Conservation (phyloP, 2,888 invertebrate species). For the Ophion ellenae region DNA sequence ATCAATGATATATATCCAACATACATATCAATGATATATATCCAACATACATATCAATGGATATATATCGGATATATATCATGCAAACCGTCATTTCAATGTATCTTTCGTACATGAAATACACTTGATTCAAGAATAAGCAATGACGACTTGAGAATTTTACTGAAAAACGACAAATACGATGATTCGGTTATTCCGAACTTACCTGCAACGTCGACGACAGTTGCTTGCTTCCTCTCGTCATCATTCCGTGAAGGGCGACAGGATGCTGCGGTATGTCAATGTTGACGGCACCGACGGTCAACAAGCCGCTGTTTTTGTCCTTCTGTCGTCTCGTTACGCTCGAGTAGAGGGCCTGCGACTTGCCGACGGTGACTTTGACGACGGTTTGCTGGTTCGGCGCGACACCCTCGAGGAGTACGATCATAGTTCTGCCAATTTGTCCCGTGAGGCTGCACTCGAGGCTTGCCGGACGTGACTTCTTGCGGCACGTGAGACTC, state of each 20-base stretch:
- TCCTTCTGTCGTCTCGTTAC: conserved; percentile 90
- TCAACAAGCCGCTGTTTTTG: conserved; percentile 92
- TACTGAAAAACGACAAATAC: background rate
- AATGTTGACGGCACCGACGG: conserved; percentile 95
- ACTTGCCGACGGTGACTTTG: conserved; percentile 95
- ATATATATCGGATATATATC: too few species aligned
- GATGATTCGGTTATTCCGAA: conserved; percentile 11
- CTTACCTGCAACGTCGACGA: conserved; percentile 94
- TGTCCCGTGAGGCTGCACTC: conserved; percentile 95
- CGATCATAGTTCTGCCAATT: conserved; percentile 96
- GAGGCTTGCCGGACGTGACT: conserved; percentile 88
- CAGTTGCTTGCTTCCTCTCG: conserved; percentile 95
- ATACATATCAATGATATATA: too few species aligned
- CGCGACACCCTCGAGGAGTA: conserved; percentile 94
- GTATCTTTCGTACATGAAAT: background rate
- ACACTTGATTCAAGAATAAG: background rate
- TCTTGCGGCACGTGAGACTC: conserved; percentile 96
- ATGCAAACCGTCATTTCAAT: too few species aligned
- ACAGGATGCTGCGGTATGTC: conserved; percentile 99
- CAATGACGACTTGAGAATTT: background rate
- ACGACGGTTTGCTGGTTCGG: conserved; percentile 97
- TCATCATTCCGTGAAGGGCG: conserved; percentile 99
- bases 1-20: too few species aligned
- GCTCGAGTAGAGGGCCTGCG: conserved; percentile 96
- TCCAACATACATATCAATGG: too few species aligned